Conservation (phyloP, 2,888 invertebrate species). For the Muscina levida region DNA sequence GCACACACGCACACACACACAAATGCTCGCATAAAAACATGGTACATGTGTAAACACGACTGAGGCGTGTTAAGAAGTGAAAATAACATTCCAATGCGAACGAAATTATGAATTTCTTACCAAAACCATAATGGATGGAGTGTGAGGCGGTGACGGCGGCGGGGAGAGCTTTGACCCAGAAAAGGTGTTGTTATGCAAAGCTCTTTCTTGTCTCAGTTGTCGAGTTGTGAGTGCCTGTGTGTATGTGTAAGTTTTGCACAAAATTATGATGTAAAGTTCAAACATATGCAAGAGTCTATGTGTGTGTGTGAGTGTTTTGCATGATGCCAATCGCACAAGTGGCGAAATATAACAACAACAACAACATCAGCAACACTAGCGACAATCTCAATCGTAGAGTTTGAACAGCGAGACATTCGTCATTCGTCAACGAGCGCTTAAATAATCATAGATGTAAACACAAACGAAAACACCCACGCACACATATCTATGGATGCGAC, state of each 20-base stretch:
- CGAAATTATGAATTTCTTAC: conserved; percentile 19
- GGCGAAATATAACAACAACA: conserved; percentile 50
- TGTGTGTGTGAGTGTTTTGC: conserved; percentile 41
- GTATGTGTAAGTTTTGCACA: conserved; percentile 39
- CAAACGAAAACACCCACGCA: conserved; percentile 47
- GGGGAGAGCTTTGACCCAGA: conserved; percentile 63
- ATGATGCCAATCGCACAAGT: conserved; percentile 67
- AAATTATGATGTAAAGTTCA: conserved; percentile 49
- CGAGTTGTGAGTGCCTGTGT: conserved; percentile 26
- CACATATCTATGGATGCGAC: conserved; percentile 28
- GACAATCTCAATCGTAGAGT: conserved; percentile 27
- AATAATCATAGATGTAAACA: conserved; percentile 56
- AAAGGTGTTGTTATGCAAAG: conserved; percentile 50
- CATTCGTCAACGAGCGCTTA: conserved; percentile 43
- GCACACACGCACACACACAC: not conserved
- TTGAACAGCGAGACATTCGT: conserved; percentile 15
- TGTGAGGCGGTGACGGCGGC: no score
- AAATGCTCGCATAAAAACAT: not conserved
- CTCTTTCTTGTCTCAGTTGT: conserved; percentile 45
- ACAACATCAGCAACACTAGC: conserved; percentile 38
- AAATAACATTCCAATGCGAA: not conserved
- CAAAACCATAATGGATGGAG: not conserved
- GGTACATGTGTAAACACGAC: not conserved
- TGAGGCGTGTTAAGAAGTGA: not conserved
- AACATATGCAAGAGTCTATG: conserved; percentile 35